These are phyloP conservation scores for Branchinecta lindahli DNA, from an alignment of 1,140 invertebrate species.

Conservation along the genomic window DNA sequence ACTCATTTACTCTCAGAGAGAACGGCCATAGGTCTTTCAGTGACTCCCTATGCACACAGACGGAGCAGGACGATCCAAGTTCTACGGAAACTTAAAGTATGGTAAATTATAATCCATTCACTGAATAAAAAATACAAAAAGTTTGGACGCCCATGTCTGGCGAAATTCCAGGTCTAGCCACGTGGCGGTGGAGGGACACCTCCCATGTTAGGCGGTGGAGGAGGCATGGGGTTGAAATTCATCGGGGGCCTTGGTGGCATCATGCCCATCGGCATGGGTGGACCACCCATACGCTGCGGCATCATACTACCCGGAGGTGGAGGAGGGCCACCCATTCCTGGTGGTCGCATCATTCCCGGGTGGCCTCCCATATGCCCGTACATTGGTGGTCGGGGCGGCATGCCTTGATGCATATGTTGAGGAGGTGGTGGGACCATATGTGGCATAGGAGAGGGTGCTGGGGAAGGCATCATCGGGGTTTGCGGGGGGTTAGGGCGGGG, in stretches of 20 bases:
- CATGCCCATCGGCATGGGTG: neutral
- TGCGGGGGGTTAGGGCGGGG: conserved; percentile 34
- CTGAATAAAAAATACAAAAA: no score
- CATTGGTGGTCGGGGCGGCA: conserved; percentile 25
- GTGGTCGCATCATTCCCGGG: conserved; percentile 23
- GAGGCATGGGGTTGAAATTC: neutral
- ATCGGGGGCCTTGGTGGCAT: neutral
- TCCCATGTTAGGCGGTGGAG: neutral
- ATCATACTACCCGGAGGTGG: conserved; percentile 13
- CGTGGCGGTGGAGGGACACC: neutral
- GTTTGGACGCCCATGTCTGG: no score
- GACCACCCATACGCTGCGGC: neutral
- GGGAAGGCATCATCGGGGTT: conserved; percentile 8
- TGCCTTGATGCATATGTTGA: conserved; percentile 24
- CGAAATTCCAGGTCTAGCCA: neutral
- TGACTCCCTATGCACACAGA: no score
- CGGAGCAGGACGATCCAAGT: no score
- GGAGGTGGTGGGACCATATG: conserved; percentile 37
- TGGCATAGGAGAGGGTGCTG: neutral
- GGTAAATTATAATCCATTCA: no score
- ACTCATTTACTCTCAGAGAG: no score
- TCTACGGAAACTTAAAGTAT: no score
- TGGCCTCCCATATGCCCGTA: conserved; percentile 23
- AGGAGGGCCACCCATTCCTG: conserved; percentile 12
- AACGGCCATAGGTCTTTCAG: no score